Evolutionary conservation across 2,113 vertebrate genomes (phyloP).

Genomic region (Xyrauchen texanus): DNA sequence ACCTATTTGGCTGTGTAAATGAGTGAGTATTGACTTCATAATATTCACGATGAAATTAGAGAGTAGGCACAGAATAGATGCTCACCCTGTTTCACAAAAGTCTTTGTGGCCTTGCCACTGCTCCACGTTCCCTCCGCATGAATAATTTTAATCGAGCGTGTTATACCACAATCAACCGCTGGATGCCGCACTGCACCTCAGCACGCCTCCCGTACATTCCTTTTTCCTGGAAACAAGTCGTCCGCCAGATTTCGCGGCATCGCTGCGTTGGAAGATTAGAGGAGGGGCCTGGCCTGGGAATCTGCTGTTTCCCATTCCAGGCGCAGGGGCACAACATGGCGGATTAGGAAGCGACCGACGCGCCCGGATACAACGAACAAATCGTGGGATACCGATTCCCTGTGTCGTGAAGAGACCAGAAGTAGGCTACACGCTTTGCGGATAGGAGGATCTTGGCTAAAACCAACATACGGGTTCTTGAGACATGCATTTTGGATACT

Average conservation of each 20-base stretch:
- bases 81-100: no score
- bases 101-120: no score
- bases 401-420: constrained; percentile 43
- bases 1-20: no score
- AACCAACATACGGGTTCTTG: background rate
- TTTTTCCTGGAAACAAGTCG: background rate
- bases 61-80: no score
- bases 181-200: background rate
- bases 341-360: constrained; percentile 76
- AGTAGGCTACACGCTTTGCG: background rate
- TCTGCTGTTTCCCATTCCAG: constrained; percentile 73
- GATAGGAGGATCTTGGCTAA: background rate
- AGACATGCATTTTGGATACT: constrained; percentile 51
- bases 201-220: background rate
- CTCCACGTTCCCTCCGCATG: no score
- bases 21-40: no score
- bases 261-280: constrained; percentile 44
- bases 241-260: constrained; percentile 65
- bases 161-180: background rate
- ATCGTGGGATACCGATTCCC: constrained; percentile 63
- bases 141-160: no score
- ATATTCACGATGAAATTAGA: no score
- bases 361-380: constrained; percentile 76
- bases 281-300: constrained; percentile 72
- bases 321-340: constrained; percentile 80